Conservation (phyloP, 1,140 invertebrate genomes). For the Ylistrum balloti region DNA sequence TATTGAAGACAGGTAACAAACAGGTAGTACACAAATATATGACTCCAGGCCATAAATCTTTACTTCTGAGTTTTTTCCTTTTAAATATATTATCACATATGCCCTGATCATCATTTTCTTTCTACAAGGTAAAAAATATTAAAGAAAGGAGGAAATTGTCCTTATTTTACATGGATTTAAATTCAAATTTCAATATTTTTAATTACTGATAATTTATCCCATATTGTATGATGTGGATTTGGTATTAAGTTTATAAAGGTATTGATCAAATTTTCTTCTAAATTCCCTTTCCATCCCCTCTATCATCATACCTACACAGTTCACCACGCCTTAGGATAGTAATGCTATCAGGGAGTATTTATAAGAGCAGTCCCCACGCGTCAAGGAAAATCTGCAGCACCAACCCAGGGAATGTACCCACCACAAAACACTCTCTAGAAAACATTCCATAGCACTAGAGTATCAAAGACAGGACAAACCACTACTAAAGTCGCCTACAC, state of each 20-base stretch:
- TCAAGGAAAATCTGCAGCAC: not conserved
- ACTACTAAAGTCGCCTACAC: not conserved
- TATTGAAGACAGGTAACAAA: constrained; percentile 9
- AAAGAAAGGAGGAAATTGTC: too few relatives aligned
- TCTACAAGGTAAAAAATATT: too few relatives aligned
- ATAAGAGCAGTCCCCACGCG: not conserved
- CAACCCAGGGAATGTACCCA: not conserved
- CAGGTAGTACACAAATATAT: not conserved
- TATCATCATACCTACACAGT: constrained; percentile 34
- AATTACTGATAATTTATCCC: too few relatives aligned
- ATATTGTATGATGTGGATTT: not conserved
- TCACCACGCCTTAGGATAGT: not conserved
- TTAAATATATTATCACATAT: too few relatives aligned
- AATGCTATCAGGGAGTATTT: not conserved
- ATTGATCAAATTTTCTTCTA: not conserved
- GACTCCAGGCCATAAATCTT: not conserved
- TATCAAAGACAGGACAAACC: not conserved
- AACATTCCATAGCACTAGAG: not conserved
- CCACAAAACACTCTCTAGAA: too few relatives aligned
- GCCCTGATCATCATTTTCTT: too few relatives aligned
- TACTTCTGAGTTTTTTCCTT: not conserved
- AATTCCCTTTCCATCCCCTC: constrained; percentile 2
- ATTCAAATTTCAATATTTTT: too few relatives aligned
- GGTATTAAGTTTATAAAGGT: not conserved
- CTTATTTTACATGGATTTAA: not conserved